Percentiles rank a stretch among this genome's conserved stretches.
phyloP scores from a whole-genome alignment of 2,888 invertebrate genomes.

The Eumerus sabulonum region DNA sequence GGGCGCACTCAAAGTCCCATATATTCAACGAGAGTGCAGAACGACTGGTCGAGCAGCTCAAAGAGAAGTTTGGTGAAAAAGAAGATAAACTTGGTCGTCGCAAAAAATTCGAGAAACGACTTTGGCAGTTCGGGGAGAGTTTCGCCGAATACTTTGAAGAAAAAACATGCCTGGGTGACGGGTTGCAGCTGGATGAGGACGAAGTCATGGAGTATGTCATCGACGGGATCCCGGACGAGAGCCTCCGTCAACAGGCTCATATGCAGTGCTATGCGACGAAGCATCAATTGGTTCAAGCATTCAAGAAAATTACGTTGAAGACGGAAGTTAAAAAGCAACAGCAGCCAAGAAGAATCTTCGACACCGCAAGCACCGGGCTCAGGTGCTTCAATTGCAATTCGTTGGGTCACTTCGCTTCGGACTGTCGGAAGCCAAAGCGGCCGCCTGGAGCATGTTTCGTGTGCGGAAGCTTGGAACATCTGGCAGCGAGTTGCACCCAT shows the following conservation, averaged over 20 bases:
- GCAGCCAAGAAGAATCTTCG: too few species aligned
- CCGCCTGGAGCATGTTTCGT: conserved; percentile 25
- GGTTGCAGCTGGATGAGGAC: conserved; percentile 4
- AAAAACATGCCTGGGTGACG: background rate
- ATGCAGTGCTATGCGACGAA: background rate
- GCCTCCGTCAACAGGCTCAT: background rate
- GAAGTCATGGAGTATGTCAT: background rate
- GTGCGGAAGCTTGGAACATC: conserved; percentile 16
- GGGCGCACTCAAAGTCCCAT: conserved; percentile 38
- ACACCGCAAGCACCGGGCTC: background rate
- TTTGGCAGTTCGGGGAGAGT: background rate
- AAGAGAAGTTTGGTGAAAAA: background rate
- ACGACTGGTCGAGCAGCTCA: background rate
- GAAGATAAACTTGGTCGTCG: background rate
- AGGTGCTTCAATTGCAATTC: conserved; percentile 33
- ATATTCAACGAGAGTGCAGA: conserved; percentile 5
- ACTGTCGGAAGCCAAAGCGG: conserved; percentile 28
- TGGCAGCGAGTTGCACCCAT: background rate
- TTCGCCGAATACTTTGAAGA: conserved; percentile 7
- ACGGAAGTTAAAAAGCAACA: background rate
- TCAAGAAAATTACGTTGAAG: background rate
- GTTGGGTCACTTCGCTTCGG: conserved; percentile 25
- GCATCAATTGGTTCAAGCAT: background rate
- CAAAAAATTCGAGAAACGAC: background rate
- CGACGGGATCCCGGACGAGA: conserved; percentile 13